phyloP scores from a whole-genome alignment of 2,888 invertebrate genomes.

The Phania funesta region DNA sequence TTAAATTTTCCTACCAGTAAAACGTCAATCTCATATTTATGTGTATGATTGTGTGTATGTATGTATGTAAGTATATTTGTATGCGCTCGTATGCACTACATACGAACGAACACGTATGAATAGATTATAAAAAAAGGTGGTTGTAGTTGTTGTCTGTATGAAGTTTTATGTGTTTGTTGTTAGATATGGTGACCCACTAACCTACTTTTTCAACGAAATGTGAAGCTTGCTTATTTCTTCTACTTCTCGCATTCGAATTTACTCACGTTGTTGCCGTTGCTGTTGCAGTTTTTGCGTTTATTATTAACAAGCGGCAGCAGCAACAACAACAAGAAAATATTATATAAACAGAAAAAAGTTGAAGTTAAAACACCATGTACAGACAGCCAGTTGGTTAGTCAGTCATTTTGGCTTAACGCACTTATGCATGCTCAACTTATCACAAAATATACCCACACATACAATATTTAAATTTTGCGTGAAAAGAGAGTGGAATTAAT shows the following conservation, averaged over 20 bases:
- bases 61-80: not conserved
- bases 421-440: not conserved
- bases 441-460: not conserved
- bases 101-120: not conserved
- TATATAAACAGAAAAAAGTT: constrained; percentile 59
- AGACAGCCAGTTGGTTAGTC: constrained; percentile 12
- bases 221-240: constrained; percentile 72
- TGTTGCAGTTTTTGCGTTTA: constrained; percentile 66
- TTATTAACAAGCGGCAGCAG: constrained; percentile 59
- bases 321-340: constrained; percentile 58
- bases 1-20: constrained; percentile 2
- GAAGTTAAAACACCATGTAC: constrained; percentile 21
- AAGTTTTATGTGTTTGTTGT: constrained; percentile 69
- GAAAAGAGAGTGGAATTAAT: not conserved
- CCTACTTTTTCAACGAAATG: constrained; percentile 85
- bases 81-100: not conserved
- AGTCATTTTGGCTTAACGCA: constrained; percentile 26
- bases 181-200: constrained; percentile 86
- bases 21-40: no score
- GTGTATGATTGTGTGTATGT: not conserved
- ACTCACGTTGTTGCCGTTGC: constrained; percentile 11
- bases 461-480: not conserved
- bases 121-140: constrained; percentile 18
- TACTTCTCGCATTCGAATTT: constrained; percentile 32
- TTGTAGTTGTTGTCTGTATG: constrained; percentile 32